A percentile compares a stretch with the other conserved stretches of the same genome.
Evolutionary conservation across 1,140 invertebrate genomes (phyloP).

Genomic region (Maconellicoccus hirsutus): DNA sequence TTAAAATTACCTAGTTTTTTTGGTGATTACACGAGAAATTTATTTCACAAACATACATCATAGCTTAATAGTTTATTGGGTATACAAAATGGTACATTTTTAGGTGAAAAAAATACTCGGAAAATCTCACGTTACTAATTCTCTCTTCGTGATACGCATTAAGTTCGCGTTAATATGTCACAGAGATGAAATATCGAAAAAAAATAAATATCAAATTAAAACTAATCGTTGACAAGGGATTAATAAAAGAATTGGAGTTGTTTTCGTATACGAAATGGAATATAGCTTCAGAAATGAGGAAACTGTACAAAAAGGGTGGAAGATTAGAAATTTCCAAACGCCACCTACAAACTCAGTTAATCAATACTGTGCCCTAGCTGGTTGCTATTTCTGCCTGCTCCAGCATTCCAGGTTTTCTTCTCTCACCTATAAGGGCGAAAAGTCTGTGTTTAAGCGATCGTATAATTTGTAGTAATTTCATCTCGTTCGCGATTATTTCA

Average conservation of each 20-base stretch:
- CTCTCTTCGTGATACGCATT: background rate
- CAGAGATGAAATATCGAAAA: background rate
- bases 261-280: background rate
- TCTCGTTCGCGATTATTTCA: background rate
- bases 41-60: background rate
- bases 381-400: conserved; percentile 12
- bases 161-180: background rate
- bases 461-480: background rate
- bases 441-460: background rate
- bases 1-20: no score
- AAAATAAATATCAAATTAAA: background rate
- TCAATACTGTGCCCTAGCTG: conserved; percentile 18
- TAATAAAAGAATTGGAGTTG: background rate
- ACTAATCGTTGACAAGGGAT: background rate
- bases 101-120: no score
- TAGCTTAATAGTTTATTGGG: background rate
- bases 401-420: conserved; percentile 22
- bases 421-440: conserved; percentile 4
- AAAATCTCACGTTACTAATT: background rate
- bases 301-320: conserved; percentile 22
- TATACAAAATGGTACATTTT: background rate
- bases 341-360: conserved; percentile 18
- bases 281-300: conserved; percentile 10
- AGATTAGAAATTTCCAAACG: conserved; percentile 19
- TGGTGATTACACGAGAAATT: no score